Evolutionary conservation across 2,113 vertebrate species (phyloP).

Genomic region (Eretmochelys imbricata): DNA sequence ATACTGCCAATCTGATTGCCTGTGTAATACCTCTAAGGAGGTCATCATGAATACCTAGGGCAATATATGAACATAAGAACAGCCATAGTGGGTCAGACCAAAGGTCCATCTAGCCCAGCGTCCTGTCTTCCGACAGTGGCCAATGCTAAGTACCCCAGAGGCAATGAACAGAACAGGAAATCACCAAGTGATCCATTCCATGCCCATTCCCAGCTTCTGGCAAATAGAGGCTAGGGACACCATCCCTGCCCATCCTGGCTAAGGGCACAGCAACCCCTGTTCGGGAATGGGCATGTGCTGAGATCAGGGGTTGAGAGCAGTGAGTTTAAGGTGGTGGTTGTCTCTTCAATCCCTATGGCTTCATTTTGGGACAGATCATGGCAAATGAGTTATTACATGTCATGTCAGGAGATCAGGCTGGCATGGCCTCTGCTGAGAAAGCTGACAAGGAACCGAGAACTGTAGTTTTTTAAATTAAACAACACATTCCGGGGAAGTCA

Average conservation of each 20-base stretch:
- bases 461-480: neutral
- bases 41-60: neutral
- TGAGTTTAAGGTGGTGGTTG: neutral
- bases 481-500: neutral
- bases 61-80: neutral
- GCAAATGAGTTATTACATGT: neutral
- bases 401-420: neutral
- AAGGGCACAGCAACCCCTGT: neutral
- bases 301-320: neutral
- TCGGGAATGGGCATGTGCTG: neutral
- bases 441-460: neutral
- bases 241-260: too few relatives aligned
- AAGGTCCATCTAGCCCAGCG: too few relatives aligned
- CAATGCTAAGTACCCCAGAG: too few relatives aligned
- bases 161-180: too few relatives aligned
- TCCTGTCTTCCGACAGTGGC: too few relatives aligned
- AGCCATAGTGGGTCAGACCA: too few relatives aligned
- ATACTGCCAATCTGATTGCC: neutral
- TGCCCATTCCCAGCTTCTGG: too few relatives aligned
- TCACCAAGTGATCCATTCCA: too few relatives aligned
- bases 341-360: neutral
- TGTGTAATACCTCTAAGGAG: neutral
- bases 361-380: neutral
- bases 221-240: too few relatives aligned
- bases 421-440: neutral